Conservation (phyloP, 2,797 vertebrate genomes). For the Valencia hispanica region DNA sequence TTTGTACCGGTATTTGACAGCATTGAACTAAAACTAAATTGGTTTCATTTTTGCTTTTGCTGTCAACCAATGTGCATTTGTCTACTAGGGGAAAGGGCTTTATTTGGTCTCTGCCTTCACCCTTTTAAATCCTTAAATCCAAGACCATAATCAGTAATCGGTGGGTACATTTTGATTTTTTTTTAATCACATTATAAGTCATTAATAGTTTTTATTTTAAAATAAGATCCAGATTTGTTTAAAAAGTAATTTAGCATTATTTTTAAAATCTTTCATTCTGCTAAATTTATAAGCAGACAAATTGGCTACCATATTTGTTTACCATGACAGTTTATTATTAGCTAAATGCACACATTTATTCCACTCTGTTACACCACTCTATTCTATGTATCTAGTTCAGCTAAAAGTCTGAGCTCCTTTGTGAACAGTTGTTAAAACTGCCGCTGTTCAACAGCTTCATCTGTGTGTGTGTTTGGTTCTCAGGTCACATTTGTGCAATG, state of each 20-base stretch:
- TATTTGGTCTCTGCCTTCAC: not conserved
- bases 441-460: not conserved
- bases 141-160: not conserved
- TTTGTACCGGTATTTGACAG: not conserved
- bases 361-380: not conserved
- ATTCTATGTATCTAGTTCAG: not conserved
- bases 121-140: not conserved
- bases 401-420: not conserved
- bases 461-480: not conserved
- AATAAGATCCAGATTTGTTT: not conserved
- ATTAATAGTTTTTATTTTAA: not conserved
- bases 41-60: not conserved
- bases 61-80: not conserved
- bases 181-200: not conserved
- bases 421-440: not conserved
- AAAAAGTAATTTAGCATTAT: not conserved
- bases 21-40: not conserved
- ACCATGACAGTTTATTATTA: no score
- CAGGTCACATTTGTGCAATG: not conserved
- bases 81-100: not conserved
- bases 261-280: not conserved
- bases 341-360: not conserved
- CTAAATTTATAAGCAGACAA: not conserved
- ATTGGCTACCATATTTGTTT: not conserved
- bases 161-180: not conserved